Evolutionary conservation across 1,140 invertebrate species (phyloP).

Genomic region (Drosophila kanapiae): DNA sequence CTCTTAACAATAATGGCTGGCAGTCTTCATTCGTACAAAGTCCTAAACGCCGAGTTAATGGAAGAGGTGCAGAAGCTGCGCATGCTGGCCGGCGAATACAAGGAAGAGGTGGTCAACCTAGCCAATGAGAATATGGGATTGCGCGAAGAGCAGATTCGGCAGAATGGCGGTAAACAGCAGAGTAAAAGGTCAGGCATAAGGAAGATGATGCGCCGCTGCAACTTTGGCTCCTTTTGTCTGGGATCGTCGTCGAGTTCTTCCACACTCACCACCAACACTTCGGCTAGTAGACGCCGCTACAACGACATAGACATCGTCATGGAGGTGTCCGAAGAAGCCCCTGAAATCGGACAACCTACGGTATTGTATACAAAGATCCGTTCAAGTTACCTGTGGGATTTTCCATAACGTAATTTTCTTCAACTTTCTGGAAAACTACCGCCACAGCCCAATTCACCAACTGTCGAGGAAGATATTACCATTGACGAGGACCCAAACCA

Average conservation of each 20-base stretch:
- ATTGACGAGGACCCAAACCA: too few species aligned
- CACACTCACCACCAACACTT: not conserved
- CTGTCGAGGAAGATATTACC: too few species aligned
- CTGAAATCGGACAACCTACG: not conserved
- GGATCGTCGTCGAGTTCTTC: not conserved
- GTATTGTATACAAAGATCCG: not conserved
- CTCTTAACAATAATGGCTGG: not conserved
- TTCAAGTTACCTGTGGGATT: too few species aligned
- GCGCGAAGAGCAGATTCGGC: constrained; percentile 1
- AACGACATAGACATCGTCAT: not conserved
- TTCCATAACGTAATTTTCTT: too few species aligned
- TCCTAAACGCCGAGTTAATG: constrained; percentile 1
- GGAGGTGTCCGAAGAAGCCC: constrained; percentile 1
- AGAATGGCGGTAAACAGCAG: not conserved
- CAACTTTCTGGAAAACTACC: too few species aligned
- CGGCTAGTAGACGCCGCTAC: not conserved
- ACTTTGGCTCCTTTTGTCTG: constrained; percentile 1
- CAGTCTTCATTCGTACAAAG: not conserved
- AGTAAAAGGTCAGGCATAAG: not conserved
- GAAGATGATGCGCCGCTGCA: not conserved
- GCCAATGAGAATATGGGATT: constrained; percentile 1
- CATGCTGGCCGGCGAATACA: not conserved
- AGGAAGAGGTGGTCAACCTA: not conserved
- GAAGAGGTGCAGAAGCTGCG: constrained; percentile 11
- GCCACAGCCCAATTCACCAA: too few species aligned